Evolutionary conservation across 2,888 invertebrate species (phyloP), one percentile per base, ranked within the genome.

Genomic region (Scaptomyza parva): DNA sequence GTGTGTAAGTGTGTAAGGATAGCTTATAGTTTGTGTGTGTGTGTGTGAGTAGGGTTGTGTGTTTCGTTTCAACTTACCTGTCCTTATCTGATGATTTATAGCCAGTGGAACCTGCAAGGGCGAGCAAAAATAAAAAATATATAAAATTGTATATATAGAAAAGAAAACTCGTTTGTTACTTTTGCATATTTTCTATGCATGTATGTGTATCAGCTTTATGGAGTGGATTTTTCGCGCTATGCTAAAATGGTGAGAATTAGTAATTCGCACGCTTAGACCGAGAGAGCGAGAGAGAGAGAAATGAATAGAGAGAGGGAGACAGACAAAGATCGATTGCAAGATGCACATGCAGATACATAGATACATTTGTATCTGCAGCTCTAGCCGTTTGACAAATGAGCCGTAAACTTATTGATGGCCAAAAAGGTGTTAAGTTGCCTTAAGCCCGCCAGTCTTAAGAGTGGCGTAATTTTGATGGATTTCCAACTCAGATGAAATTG

Each of bases 1-100:
- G 37, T 61, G 51, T 37, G 59, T 17, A 11, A 30, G 54, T 59
- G 61, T 55, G 43, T 53, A 50, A 14, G 22, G 2, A 5, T 22
- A 3, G 65, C 22, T 22, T 22, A 3, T 26, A 6, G 26, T 26
- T 3, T 26, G 30, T 12, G 18, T 18, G 33, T 41, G 30, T 44
- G 60, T 30, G 53, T 58, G 50, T n/a, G 39, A 30, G 40, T 51
- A 37, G 50, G 43, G 65, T 57, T 66, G 65, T 65, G 61, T 78
- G 66, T 65, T 76, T 55, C 72, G 79, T 71, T 66, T 78, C 74
- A 81, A 88, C 94, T 95, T 92, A 96, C 96, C 95, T 95, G 93
- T 96, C 96, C 92, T 96, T 93, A 92, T 96, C 96, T 89, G 95
- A 94, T 92, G 96, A 95, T 93, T 96, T 95, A 93, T 96, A 96